phyloP scores from a whole-genome alignment of 2,113 vertebrate species.

The Aplodontia rufa region DNA sequence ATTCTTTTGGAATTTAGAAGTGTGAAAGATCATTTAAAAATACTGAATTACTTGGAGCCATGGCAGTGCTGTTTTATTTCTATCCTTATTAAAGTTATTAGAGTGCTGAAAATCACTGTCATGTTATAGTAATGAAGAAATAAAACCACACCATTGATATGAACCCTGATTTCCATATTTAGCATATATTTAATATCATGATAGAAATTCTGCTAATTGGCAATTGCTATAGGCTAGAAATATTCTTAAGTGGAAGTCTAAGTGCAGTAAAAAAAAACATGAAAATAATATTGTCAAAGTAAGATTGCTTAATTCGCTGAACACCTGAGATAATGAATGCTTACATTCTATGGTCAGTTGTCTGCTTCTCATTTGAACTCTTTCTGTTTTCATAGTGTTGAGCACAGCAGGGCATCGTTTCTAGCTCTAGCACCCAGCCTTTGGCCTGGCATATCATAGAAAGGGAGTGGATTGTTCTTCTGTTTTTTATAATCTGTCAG shows the following conservation, averaged over 20 bases:
- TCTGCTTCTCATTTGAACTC: background rate
- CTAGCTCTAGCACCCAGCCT: background rate
- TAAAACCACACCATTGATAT: background rate
- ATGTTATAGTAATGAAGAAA: background rate
- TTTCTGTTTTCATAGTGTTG: background rate
- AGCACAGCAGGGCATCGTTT: background rate
- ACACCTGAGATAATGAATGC: background rate
- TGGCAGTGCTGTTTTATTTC: background rate
- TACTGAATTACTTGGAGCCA: background rate
- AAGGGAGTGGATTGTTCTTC: background rate
- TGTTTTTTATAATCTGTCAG: background rate
- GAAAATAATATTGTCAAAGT: background rate
- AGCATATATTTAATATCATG: background rate
- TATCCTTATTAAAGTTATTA: background rate
- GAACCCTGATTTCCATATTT: background rate
- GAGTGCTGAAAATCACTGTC: background rate
- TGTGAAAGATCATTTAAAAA: slow-evolving; percentile 9
- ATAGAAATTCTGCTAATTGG: background rate
- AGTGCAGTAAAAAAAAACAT: background rate
- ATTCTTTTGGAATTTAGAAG: background rate
- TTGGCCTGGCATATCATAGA: background rate
- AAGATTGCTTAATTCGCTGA: background rate
- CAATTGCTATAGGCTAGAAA: background rate
- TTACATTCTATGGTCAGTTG: background rate
- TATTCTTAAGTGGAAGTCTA: background rate